phyloP scores from a whole-genome alignment of 1,140 invertebrate species.

The Lordiphosa collinella region DNA sequence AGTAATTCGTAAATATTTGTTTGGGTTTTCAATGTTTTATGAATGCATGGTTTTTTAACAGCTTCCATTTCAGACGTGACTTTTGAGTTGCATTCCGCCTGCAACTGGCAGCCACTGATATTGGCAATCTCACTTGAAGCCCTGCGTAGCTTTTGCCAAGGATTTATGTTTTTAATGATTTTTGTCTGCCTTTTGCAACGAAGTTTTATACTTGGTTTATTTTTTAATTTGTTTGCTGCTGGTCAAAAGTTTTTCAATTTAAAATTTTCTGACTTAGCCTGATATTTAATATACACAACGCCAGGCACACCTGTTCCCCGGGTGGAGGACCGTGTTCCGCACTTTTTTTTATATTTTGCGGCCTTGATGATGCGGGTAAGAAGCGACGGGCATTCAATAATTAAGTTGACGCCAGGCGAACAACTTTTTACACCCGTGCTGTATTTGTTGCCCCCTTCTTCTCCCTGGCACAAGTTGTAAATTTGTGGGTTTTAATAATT shows the following conservation, averaged over 20 bases:
- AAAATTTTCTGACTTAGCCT: slow-evolving; percentile 62
- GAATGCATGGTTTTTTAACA: slow-evolving; percentile 1
- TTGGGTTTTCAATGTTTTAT: slow-evolving; percentile 6
- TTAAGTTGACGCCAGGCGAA: slow-evolving; percentile 62
- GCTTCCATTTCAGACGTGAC: slow-evolving; percentile 38
- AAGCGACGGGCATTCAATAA: slow-evolving; percentile 59
- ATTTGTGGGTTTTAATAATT: slow-evolving; percentile 51
- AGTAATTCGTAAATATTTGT: slow-evolving; percentile 52
- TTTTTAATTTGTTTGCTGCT: slow-evolving; percentile 62
- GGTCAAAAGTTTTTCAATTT: slow-evolving; percentile 75
- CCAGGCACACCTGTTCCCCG: slow-evolving; percentile 53
- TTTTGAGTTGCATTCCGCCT: slow-evolving; percentile 23
- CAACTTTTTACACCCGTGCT: slow-evolving; percentile 48
- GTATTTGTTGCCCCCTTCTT: not conserved
- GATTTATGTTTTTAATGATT: slow-evolving; percentile 41
- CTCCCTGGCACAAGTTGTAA: slow-evolving; percentile 14
- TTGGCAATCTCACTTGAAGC: slow-evolving; percentile 41
- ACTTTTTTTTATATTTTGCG: slow-evolving; percentile 7
- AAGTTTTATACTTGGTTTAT: slow-evolving; percentile 60
- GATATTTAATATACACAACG: slow-evolving; percentile 71
- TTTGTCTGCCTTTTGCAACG: slow-evolving; percentile 2
- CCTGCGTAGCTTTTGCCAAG: slow-evolving; percentile 25
- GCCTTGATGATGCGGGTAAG: slow-evolving; percentile 17
- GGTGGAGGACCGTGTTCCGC: not conserved
- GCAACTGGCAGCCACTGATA: slow-evolving; percentile 45